Conservation (phyloP, 2,888 invertebrate species). For the Tholera decimalis region DNA sequence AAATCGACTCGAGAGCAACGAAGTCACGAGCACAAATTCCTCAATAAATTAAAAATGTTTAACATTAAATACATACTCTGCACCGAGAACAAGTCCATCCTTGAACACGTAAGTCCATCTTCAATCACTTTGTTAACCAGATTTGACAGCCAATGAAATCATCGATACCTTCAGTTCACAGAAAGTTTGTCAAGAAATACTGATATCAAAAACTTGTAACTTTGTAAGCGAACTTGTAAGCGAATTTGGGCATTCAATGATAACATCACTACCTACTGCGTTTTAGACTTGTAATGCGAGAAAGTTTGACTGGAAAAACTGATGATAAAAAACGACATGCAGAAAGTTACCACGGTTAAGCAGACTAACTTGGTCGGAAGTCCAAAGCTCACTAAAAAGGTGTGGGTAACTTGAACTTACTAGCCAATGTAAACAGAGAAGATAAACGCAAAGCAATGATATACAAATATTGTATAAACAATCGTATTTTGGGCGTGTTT, state of each 20-base stretch:
- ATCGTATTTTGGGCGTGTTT: slow-evolving; percentile 34
- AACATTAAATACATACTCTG: slow-evolving; percentile 24
- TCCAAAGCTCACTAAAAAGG: slow-evolving; percentile 45
- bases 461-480: slow-evolving; percentile 67
- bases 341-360: slow-evolving; percentile 7
- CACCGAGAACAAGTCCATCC: slow-evolving; percentile 32
- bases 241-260: neutral
- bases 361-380: slow-evolving; percentile 17
- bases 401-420: slow-evolving; percentile 30
- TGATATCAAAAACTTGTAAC: neutral
- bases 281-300: neutral
- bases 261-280: neutral
- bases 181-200: neutral
- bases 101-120: slow-evolving; percentile 31
- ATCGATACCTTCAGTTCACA: neutral
- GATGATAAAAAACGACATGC: neutral
- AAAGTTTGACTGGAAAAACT: neutral
- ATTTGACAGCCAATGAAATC: neutral
- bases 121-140: slow-evolving; percentile 14
- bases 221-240: neutral
- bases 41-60: neutral
- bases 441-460: slow-evolving; percentile 69
- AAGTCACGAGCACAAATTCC: too few relatives aligned
- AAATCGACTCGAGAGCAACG: too few relatives aligned
- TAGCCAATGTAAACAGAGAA: slow-evolving; percentile 57